Evolutionary conservation across 2,797 vertebrate genomes (phyloP).

Genomic region (Setipinna tenuifilis): DNA sequence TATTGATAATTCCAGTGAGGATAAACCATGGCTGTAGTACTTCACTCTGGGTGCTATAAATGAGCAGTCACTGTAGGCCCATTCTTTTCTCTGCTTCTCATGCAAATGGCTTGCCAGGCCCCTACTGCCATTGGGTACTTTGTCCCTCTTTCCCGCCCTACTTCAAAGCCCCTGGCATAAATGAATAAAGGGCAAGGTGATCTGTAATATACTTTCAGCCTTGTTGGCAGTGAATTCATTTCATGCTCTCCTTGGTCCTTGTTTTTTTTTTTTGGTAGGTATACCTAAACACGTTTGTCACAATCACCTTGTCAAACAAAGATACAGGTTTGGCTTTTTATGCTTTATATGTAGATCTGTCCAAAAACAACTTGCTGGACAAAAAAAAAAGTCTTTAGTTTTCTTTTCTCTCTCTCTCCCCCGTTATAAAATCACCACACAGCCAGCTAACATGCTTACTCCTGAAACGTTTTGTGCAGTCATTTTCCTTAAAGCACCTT

Average conservation of each 20-base stretch:
- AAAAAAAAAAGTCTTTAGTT: too few species aligned
- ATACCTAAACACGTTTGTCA: neutral
- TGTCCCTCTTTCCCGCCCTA: too few species aligned
- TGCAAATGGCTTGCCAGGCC: too few species aligned
- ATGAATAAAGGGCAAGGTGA: neutral
- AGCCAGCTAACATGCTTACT: neutral
- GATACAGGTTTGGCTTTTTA: neutral
- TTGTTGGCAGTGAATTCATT: neutral
- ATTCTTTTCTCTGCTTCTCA: too few species aligned
- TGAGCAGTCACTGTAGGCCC: too few species aligned
- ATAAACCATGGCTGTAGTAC: too few species aligned
- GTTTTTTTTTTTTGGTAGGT: neutral
- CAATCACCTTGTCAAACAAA: neutral
- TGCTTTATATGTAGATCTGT: neutral
- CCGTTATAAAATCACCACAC: too few species aligned
- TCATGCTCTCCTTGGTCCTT: neutral
- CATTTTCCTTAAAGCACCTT: neutral
- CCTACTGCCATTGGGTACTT: too few species aligned
- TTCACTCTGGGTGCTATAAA: too few species aligned
- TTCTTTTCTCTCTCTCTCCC: too few species aligned
- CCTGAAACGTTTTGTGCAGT: neutral
- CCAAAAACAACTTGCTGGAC: neutral
- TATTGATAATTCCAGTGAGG: neutral
- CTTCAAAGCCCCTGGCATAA: too few species aligned
- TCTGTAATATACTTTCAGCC: neutral